Base-by-base conservation (phyloP, 1,140 invertebrate genomes). In the Nephotettix cincticeps region DNA sequence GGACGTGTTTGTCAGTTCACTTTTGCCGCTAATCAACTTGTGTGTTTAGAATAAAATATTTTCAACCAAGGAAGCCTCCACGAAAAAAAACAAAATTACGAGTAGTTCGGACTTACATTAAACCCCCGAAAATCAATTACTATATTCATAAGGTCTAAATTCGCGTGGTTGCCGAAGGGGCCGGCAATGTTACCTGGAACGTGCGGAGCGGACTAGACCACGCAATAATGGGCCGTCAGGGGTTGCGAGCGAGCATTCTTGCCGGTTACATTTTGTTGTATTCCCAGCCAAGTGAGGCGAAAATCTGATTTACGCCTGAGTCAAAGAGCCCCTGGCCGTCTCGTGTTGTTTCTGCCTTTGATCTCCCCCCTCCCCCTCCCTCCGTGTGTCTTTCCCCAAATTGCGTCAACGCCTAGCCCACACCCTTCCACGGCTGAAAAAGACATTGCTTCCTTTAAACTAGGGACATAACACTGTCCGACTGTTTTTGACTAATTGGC, bases 331-430 rank as follows among this genome's bases (percentile, higher is more conserved):
- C 19, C 47, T 25, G 63, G 58, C 36, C 43, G 47, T 19, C 66
- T 54, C 66, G 36, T 72, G 71, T 69, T 69, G 71, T 72, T 72
- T 69, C 68, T 72, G 58, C 71, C 71, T 72, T 72, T 72, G 71
- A 72, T 72, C 71, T 72, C 71, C 40, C 65, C 27, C 65, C 27
- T 19, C 43, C 43, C 43, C 25, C 25, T 1, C 43, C 23, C 21
- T 13, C 23, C 43, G 23, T 17, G 66, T 54, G 66, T 68, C 66
- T 68, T 68, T 47, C 25, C 66, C 66, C 66, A 72, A 72, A 72
- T 72, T 68, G 66, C 71, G 71, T 72, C 71, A 72, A 66, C 71
- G 65, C 56, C 71, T 67, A 11, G 28, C 51, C 47, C 51, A 47
- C 27, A 14, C 27, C 28, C 64, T 27, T 43, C 64, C 9, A 61